phyloP scores from a whole-genome alignment of 92 coral and sea anemone species.

The Hydrozoanthus gracilis region DNA sequence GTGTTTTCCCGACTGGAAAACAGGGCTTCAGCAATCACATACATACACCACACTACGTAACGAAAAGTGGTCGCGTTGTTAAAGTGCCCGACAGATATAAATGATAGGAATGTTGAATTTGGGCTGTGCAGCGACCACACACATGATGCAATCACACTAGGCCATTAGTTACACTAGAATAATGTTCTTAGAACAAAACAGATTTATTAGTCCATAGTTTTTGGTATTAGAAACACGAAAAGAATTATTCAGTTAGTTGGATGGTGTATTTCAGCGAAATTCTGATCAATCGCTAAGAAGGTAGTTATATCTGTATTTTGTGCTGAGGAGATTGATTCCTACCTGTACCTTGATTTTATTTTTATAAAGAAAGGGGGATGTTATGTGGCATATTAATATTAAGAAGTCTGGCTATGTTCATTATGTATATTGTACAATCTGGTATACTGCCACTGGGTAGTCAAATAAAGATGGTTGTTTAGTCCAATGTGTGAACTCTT shows the following conservation, averaged over 20 bases:
- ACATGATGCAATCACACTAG: conserved; percentile 26
- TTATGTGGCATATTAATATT: conserved; percentile 6
- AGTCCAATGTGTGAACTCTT: background rate
- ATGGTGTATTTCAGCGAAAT: conserved; percentile 19
- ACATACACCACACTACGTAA: conserved; percentile 7
- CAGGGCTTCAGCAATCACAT: conserved; percentile 19
- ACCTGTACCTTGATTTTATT: conserved; percentile 11
- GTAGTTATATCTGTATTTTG: conserved; percentile 1
- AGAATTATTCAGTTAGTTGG: conserved; percentile 10
- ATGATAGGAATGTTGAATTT: conserved; percentile 15
- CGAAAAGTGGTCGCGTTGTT: conserved; percentile 24
- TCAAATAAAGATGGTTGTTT: background rate
- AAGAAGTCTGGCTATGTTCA: background rate
- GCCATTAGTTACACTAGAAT: conserved; percentile 17
- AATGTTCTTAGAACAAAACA: conserved; percentile 19
- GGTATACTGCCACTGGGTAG: conserved; percentile 14
- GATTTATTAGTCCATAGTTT: conserved; percentile 13
- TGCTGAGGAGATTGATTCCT: background rate
- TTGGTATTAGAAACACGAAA: conserved; percentile 15
- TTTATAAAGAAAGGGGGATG: conserved; percentile 19
- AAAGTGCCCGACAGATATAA: conserved; percentile 26
- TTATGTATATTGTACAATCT: conserved; percentile 23
- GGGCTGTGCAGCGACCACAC: conserved; percentile 16
- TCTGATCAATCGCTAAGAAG: background rate
- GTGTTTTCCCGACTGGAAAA: conserved; percentile 22